Conservation (phyloP, 2,888 invertebrate species). For the Drosophila koepferae region DNA sequence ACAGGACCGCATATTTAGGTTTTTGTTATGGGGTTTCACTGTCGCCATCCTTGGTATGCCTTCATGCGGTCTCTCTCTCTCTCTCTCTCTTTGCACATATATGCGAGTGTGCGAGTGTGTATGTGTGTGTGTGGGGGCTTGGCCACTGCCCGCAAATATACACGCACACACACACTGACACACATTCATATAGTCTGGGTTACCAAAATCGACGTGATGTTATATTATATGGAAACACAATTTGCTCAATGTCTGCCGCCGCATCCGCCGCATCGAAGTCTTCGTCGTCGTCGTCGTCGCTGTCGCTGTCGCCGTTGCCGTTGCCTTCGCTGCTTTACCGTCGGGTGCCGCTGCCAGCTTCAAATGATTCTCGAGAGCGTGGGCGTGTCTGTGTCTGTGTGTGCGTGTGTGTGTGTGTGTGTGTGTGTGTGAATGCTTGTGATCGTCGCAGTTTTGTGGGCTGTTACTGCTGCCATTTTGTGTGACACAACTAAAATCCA, state of each 20-base stretch:
- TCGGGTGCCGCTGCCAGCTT: slow-evolving; percentile 50
- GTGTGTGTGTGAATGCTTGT: slow-evolving; percentile 32
- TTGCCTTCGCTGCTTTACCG: slow-evolving; percentile 40
- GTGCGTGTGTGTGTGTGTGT: slow-evolving; percentile 6
- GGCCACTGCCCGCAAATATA: slow-evolving; percentile 37
- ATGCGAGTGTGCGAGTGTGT: slow-evolving; percentile 4
- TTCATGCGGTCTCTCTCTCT: slow-evolving; percentile 48
- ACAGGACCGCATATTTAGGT: slow-evolving; percentile 86
- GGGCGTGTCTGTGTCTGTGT: slow-evolving; percentile 60
- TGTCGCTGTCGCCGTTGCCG: slow-evolving; percentile 21
- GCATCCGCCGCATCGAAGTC: slow-evolving; percentile 51
- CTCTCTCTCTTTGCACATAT: slow-evolving; percentile 22
- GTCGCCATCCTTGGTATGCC: slow-evolving; percentile 52
- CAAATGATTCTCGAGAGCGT: slow-evolving; percentile 70
- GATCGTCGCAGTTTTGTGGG: slow-evolving; percentile 73
- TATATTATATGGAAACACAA: slow-evolving; percentile 80
- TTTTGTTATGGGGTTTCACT: slow-evolving; percentile 84
- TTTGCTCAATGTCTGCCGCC: slow-evolving; percentile 72
- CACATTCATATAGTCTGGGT: slow-evolving; percentile 65
- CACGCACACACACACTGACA: slow-evolving; percentile 33
- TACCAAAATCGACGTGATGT: slow-evolving; percentile 81
- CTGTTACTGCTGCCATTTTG: slow-evolving; percentile 77
- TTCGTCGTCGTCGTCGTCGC: slow-evolving; percentile 4
- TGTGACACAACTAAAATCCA: slow-evolving; percentile 67
- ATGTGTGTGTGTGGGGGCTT: slow-evolving; percentile 23